These are phyloP conservation scores for Tachuris rubrigastra DNA, from an alignment of 2,113 vertebrate genomes.

Conservation along the genomic window DNA sequence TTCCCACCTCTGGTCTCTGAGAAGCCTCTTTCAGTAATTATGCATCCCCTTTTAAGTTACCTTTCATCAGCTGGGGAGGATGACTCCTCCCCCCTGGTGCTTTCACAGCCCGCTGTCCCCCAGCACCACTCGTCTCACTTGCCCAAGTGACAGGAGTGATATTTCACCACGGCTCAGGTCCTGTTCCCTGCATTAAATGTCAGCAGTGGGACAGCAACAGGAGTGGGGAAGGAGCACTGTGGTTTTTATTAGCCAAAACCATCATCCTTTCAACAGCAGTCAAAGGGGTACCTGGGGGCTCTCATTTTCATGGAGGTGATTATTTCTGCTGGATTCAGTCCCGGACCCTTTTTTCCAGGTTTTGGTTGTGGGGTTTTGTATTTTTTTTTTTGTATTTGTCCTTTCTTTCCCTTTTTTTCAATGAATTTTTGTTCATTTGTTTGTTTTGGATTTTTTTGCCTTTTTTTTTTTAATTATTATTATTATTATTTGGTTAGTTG, in stretches of 20 bases:
- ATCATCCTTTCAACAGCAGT: neutral
- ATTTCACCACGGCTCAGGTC: neutral
- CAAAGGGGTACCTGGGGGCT: neutral
- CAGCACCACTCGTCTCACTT: fast-evolving
- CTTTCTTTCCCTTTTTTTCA: neutral
- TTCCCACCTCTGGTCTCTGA: neutral
- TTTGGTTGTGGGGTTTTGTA: neutral
- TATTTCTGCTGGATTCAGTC: neutral
- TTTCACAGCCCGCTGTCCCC: neutral
- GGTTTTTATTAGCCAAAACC: neutral
- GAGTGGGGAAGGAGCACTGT: neutral
- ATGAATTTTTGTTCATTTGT: fast-evolving
- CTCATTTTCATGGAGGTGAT: neutral
- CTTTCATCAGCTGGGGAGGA: neutral
- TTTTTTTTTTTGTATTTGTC: neutral
- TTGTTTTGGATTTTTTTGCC: neutral
- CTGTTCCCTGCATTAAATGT: neutral
- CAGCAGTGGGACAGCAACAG: neutral
- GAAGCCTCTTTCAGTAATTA: neutral
- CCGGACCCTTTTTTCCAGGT: neutral
- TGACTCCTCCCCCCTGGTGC: neutral
- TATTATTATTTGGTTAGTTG: neutral
- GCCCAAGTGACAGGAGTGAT: neutral
- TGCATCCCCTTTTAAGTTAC: neutral
- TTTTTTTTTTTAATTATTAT: too few species aligned